Base-by-base conservation (phyloP, 2,888 invertebrate genomes). In the Alloscopus bannaensis region DNA sequence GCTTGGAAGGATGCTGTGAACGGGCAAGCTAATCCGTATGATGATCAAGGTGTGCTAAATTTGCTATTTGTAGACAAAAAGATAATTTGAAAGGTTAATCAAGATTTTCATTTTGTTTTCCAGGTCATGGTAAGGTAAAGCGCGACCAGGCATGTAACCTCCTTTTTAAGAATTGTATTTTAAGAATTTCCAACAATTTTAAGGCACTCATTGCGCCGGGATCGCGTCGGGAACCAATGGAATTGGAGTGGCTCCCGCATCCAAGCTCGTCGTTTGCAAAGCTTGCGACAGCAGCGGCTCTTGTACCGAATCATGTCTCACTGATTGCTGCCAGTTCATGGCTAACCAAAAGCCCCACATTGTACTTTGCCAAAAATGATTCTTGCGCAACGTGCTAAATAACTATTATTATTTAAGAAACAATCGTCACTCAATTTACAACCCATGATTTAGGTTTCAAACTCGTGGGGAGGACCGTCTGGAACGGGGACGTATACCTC, bases 161-260 rank as follows among this genome's bases (percentile, higher is more conserved):
- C n/a, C n/a, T n/a, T n/a, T n/a, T n/a, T n/a, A n/a, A n/a, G n/a
- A n/a, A n/a, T n/a, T n/a, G n/a, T n/a, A n/a, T n/a, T n/a, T n/a
- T n/a, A n/a, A n/a, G n/a, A n/a, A n/a, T n/a, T n/a, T n/a, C n/a
- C n/a, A n/a, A n/a, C n/a, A n/a, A n/a, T n/a, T n/a, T n/a, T 72
- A 79, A 11, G 80, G 79, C 11, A 72, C 72, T 8, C 79, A 79
- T 42, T 47, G 47, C 13, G n/a, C 50, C 4, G 79, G 66, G 0
- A 80, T 59, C 1, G 62, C 69, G 3, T 22, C 36, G 0, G 80
- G 80, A 16, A 36, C 3, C 1, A 55, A 13, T 16, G 77, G 77
- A 2, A 45, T 59, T 3, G 71, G 70, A 13, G 71, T 78, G 1
- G 68, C 66, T n/a, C 73, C 72, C 0, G 60, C 31, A 2, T 26